phyloP scores from a whole-genome alignment of 2,113 vertebrate genomes.

The Carassius gibelio region DNA sequence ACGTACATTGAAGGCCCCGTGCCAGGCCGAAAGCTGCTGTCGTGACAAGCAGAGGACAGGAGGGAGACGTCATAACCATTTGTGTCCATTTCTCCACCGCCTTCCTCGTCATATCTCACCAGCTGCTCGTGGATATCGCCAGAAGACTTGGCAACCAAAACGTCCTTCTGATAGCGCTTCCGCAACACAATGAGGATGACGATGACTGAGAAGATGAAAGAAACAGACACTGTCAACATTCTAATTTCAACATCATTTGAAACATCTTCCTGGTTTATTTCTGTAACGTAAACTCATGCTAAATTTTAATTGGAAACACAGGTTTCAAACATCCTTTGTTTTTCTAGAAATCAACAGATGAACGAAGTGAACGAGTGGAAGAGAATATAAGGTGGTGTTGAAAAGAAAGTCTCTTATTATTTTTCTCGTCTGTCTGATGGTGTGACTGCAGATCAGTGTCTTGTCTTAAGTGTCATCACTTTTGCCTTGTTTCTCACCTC shows the following conservation, averaged over 20 bases:
- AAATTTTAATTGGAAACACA: neutral
- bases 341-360: no score
- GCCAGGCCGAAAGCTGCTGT: slow-evolving; percentile 69
- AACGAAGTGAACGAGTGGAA: neutral
- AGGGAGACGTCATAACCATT: slow-evolving; percentile 94
- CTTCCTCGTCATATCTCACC: slow-evolving; percentile 94
- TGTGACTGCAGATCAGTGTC: neutral
- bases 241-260: no score
- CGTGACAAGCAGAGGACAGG: slow-evolving; percentile 83
- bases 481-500: neutral
- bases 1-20: slow-evolving; percentile 74
- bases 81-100: slow-evolving; percentile 98
- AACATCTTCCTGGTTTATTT: neutral
- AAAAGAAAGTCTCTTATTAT: neutral
- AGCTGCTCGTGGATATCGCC: slow-evolving; percentile 96
- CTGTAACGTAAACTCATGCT: neutral
- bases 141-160: slow-evolving; percentile 77
- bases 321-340: neutral
- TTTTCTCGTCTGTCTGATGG: neutral
- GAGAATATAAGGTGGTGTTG: neutral
- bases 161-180: slow-evolving; percentile 84
- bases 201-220: slow-evolving; percentile 76
- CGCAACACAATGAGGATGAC: slow-evolving; percentile 83
- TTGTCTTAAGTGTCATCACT: slow-evolving; percentile 18
- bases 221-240: slow-evolving; percentile 35